Evolutionary conservation across 2,797 vertebrate species (phyloP), one percentile per base, ranked within the genome.

Genomic region (Huso huso): DNA sequence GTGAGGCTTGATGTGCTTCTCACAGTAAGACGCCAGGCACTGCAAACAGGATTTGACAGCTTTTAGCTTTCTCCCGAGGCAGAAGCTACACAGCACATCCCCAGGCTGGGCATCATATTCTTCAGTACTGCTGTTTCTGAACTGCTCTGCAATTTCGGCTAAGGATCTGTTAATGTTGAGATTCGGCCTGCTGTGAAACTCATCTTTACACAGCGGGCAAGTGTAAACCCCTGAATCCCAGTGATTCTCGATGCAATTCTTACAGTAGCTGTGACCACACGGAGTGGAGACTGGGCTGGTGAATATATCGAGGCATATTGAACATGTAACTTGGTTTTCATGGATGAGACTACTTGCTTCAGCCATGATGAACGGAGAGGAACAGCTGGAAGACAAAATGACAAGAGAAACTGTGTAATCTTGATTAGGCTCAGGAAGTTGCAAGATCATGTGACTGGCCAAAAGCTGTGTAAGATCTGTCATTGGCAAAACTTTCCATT

Each of bases 221-320:
- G 5, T 0, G 0, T 0, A 37, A 37, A 4, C 0, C 0, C 57
- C 0, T 53, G 57, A 61, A 1, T 8, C 0, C 1, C 51, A 0
- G 10, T 61, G 60, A 13, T 87, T 63, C 55, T 58, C 11, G 12
- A 58, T 11, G 63, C 85, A 88, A 0, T 0, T 0, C 18, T 63
- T 48, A 62, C 87, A 89, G 69, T 84, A 88, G 0, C 79, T 81
- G 73, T 88, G 87, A n/a, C 83, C 85, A 61, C 83, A 87, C 1
- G 6, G 0, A 1, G 77, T 82, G 0, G 83, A 85, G 70, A 87
- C 83, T 0, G 86, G 87, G 1, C 83, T 18, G 0, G 1, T 0
- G 11, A 85, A 84, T 0, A 10, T 0, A 0, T 83, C 75, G 10
- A 77, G 9, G 66, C 87, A 88, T 70, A 88, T 81, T 67, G 77